Percentiles rank a stretch among this genome's conserved stretches.
Conservation (phyloP, 2,113 vertebrate genomes). For the Sturnira hondurensis region DNA sequence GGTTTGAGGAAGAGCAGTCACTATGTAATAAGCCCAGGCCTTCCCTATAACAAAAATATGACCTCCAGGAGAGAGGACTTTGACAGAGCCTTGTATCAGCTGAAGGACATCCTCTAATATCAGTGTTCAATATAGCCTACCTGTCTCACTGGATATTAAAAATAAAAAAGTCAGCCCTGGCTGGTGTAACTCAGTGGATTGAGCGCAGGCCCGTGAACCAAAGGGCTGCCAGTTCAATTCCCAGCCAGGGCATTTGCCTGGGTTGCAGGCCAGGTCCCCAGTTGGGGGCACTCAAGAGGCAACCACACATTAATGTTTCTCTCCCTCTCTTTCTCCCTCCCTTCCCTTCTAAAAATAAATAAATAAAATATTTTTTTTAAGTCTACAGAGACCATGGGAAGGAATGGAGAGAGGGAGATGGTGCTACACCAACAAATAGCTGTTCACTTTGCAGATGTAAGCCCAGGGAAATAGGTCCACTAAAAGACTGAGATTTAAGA, state of each 20-base stretch:
- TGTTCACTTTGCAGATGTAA: not conserved
- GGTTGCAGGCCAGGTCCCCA: too few relatives aligned
- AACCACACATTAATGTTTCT: too few relatives aligned
- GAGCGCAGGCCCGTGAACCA: too few relatives aligned
- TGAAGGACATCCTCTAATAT: not conserved
- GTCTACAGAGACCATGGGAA: not conserved
- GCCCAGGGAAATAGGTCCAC: not conserved
- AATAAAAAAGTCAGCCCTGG: not conserved
- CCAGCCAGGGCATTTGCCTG: too few relatives aligned
- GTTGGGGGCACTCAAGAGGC: too few relatives aligned
- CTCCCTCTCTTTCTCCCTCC: too few relatives aligned
- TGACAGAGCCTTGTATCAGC: not conserved
- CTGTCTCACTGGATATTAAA: not conserved
- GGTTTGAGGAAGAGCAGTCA: not conserved
- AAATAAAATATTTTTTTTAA: too few relatives aligned
- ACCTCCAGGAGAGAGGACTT: not conserved
- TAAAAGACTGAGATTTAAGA: not conserved
- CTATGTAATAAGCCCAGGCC: not conserved
- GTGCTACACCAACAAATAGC: not conserved
- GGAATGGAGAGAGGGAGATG: not conserved
- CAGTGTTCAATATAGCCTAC: not conserved
- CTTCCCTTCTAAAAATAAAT: too few relatives aligned
- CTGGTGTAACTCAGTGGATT: too few relatives aligned
- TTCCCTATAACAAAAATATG: not conserved
- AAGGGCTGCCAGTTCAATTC: too few relatives aligned